phyloP scores from a whole-genome alignment of 2,113 vertebrate genomes.

The Semnopithecus entellus region DNA sequence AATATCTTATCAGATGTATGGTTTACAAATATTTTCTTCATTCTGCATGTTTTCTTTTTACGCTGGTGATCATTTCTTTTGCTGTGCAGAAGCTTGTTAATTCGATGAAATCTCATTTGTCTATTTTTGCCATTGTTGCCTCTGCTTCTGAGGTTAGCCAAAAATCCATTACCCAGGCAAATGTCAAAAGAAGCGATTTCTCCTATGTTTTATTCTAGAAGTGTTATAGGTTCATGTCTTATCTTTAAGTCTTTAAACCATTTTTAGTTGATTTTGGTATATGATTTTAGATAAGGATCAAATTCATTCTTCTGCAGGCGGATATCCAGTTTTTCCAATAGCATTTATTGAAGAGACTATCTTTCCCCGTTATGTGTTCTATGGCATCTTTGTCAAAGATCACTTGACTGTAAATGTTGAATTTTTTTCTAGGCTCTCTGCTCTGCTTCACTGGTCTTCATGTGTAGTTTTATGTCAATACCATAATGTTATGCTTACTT shows the following conservation, averaged over 20 bases:
- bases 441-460: not conserved
- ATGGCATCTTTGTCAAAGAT: not conserved
- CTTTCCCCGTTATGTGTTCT: not conserved
- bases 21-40: not conserved
- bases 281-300: not conserved
- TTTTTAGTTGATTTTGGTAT: not conserved
- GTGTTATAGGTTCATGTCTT: not conserved
- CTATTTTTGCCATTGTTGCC: no score
- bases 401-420: not conserved
- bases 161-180: not conserved
- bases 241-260: not conserved
- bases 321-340: not conserved
- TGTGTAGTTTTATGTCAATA: not conserved
- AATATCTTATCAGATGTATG: not conserved
- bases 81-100: not conserved
- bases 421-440: not conserved
- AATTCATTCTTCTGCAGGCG: not conserved
- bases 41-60: not conserved
- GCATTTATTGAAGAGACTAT: not conserved
- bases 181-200: not conserved
- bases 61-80: not conserved
- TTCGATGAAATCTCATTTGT: no score
- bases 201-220: not conserved
- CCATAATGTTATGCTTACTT: not conserved
- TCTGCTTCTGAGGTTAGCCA: no score